These are phyloP conservation scores for Nymphalis polychloros DNA, from an alignment of 2,888 invertebrate species.

Conservation along the genomic window DNA sequence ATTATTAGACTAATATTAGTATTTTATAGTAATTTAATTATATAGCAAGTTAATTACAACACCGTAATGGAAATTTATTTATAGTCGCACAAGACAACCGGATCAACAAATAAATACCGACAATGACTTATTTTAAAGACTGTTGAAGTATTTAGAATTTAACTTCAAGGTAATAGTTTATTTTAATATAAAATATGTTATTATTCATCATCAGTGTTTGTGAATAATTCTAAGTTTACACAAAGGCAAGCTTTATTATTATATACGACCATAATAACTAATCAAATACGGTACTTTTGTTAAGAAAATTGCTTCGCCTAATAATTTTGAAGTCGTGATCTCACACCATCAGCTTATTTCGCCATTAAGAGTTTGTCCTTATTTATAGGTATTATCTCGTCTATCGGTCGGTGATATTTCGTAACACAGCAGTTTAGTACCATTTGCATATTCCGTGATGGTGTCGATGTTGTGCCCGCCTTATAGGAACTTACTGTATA, in stretches of 20 bases:
- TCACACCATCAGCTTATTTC: constrained; percentile 72
- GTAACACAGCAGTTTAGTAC: constrained; percentile 67
- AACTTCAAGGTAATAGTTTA: constrained; percentile 8
- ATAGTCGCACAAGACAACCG: not conserved
- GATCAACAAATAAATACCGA: not conserved
- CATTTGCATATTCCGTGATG: constrained; percentile 74
- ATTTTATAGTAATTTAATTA: too few species aligned
- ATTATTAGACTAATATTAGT: too few species aligned
- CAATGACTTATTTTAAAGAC: constrained; percentile 1
- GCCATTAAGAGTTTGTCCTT: constrained; percentile 74
- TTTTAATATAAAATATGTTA: constrained; percentile 7
- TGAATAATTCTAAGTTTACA: constrained; percentile 19
- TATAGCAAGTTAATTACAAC: too few species aligned
- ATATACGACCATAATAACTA: constrained; percentile 41
- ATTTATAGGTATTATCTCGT: constrained; percentile 76
- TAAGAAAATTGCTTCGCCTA: constrained; percentile 59
- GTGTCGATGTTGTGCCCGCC: constrained; percentile 50
- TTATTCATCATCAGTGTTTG: not conserved
- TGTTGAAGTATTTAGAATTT: constrained; percentile 3
- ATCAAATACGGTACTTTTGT: constrained; percentile 53
- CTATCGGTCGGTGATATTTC: constrained; percentile 68
- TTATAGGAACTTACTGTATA: constrained; percentile 31
- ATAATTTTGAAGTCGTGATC: constrained; percentile 74
- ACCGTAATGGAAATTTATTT: too few species aligned
- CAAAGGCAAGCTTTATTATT: constrained; percentile 32